Conservation (phyloP, 2,797 vertebrate species). For the Chromis chromis region DNA sequence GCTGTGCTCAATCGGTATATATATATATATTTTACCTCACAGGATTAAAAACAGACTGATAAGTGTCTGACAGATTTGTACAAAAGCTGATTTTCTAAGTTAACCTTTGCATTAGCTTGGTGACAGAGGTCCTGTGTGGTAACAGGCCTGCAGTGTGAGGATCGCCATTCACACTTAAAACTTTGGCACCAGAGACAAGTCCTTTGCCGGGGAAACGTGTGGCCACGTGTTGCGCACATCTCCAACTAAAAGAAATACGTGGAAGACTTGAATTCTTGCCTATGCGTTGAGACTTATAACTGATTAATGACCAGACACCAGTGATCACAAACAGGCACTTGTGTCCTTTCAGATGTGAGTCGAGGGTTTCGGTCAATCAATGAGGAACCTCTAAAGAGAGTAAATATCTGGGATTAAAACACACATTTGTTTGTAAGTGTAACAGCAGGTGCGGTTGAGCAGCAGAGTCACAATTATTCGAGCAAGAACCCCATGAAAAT, state of each 20-base stretch:
- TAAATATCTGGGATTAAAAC: conserved; percentile 31
- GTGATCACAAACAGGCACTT: conserved; percentile 75
- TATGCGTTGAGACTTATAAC: conserved; percentile 14
- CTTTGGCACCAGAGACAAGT: conserved; percentile 58
- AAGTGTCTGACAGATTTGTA: conserved; percentile 33
- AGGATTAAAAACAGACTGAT: conserved; percentile 39
- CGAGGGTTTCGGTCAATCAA: conserved; percentile 27
- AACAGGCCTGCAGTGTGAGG: conserved; percentile 20
- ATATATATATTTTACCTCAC: conserved; percentile 20
- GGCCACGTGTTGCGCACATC: conserved; percentile 37
- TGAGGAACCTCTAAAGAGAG: conserved; percentile 20
- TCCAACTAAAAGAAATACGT: conserved; percentile 40
- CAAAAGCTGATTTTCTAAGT: conserved; percentile 25
- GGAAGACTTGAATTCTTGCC: conserved; percentile 63
- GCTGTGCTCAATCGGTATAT: conserved; percentile 38
- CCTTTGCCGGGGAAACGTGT: conserved; percentile 16
- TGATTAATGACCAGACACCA: conserved; percentile 43
- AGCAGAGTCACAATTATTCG: conserved; percentile 31
- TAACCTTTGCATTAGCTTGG: conserved; percentile 30
- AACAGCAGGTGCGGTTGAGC: conserved; percentile 2
- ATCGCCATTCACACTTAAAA: conserved; percentile 27
- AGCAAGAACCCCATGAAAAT: conserved; percentile 21
- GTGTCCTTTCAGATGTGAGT: conserved; percentile 62
- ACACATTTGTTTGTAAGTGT: conserved; percentile 24
- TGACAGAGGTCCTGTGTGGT: conserved; percentile 15